Evolutionary conservation across 2,888 invertebrate genomes (phyloP).

Genomic region (Nasonia oneida): DNA sequence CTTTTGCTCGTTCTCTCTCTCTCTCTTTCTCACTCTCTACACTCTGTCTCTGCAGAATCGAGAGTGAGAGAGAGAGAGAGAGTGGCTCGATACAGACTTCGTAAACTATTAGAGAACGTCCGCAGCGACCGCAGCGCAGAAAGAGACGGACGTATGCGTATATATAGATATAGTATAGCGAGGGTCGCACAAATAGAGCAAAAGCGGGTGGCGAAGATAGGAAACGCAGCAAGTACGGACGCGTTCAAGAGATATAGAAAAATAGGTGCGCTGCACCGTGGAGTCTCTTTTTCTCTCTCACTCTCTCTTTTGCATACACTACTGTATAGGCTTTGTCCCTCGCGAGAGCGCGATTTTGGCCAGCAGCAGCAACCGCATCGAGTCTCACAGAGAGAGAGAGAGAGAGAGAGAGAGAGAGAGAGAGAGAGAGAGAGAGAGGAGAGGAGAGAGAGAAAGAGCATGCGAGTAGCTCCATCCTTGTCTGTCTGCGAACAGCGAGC

Average conservation of each 20-base stretch:
- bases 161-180: not conserved
- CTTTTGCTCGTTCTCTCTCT: constrained; percentile 15
- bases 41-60: constrained; percentile 1
- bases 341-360: not conserved
- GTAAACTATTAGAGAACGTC: too few relatives aligned
- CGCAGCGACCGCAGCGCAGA: too few relatives aligned
- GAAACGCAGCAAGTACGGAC: not conserved
- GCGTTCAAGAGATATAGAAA: not conserved
- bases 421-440: too few relatives aligned
- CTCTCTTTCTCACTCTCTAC: not conserved
- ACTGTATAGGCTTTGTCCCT: not conserved
- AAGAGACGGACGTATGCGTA: not conserved
- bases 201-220: not conserved
- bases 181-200: not conserved
- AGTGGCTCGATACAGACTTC: too few relatives aligned
- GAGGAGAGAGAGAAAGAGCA: too few relatives aligned
- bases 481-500: not conserved
- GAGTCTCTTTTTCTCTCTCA: not conserved
- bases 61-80: constrained; percentile 2
- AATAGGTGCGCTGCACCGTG: not conserved
- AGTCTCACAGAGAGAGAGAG: not conserved
- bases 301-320: not conserved
- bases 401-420: too few relatives aligned
- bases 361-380: not conserved
- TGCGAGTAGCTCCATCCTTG: not conserved